phyloP scores from a whole-genome alignment of 2,797 vertebrate genomes.

The Typhlichthys subterraneus region DNA sequence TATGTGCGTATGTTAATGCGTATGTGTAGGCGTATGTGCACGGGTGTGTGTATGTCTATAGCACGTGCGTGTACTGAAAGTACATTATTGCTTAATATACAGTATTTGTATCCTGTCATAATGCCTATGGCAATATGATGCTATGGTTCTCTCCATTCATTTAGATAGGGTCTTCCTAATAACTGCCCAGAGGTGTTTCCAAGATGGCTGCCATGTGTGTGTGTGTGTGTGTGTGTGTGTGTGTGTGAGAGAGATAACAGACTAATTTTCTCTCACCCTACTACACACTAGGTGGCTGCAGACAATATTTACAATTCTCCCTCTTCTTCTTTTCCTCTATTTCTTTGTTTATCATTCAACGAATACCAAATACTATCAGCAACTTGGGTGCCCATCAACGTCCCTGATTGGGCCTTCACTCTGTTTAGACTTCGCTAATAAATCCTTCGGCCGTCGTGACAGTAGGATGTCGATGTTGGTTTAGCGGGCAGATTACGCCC shows the following conservation, averaged over 20 bases:
- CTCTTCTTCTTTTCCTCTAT: too few relatives aligned
- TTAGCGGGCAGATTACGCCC: conserved; percentile 49
- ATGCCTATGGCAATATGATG: too few relatives aligned
- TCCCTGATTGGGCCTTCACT: conserved; percentile 44
- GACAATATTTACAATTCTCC: not conserved
- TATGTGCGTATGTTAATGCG: not conserved
- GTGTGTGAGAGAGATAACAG: too few relatives aligned
- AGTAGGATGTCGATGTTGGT: conserved; percentile 40
- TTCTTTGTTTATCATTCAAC: not conserved
- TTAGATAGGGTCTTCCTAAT: too few relatives aligned
- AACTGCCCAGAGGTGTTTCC: too few relatives aligned
- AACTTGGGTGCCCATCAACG: conserved; percentile 23
- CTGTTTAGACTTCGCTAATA: conserved; percentile 47
- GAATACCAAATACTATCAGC: too few relatives aligned
- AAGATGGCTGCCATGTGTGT: too few relatives aligned
- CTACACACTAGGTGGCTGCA: too few relatives aligned
- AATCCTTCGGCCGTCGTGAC: conserved; percentile 13
- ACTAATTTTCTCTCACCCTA: too few relatives aligned
- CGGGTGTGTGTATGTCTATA: too few relatives aligned
- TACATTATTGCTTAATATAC: conserved; percentile 49
- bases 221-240: too few relatives aligned
- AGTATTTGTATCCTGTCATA: conserved; percentile 51
- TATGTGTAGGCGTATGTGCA: conserved; percentile 19
- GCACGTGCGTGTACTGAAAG: conserved; percentile 32
- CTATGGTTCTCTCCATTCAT: too few relatives aligned